Conservation (phyloP, 2,113 vertebrate genomes). For the Rhabdornis inornatus region DNA sequence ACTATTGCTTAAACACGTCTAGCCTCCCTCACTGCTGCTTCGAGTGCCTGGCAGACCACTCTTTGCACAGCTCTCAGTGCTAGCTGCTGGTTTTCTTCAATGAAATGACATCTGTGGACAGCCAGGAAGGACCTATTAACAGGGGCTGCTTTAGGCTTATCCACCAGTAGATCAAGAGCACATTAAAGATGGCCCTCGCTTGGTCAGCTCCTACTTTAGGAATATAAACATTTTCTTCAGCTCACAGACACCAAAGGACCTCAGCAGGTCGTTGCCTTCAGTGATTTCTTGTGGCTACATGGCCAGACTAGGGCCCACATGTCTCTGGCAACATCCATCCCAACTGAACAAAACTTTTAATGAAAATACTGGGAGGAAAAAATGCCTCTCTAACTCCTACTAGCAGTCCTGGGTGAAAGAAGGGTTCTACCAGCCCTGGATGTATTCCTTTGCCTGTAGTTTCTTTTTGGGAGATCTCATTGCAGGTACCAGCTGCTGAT, state of each 20-base stretch:
- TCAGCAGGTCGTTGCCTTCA: background rate
- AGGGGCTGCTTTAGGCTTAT: background rate
- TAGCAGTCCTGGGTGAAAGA: background rate
- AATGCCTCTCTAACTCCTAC: background rate
- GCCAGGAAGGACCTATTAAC: background rate
- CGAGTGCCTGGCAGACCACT: background rate
- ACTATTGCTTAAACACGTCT: slow-evolving; percentile 40
- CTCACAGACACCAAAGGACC: background rate
- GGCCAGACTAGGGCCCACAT: background rate
- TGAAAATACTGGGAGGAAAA: background rate
- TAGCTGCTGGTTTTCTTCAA: slow-evolving; percentile 12
- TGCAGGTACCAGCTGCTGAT: background rate
- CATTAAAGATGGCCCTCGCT: background rate
- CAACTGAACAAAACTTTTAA: background rate
- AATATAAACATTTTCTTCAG: background rate
- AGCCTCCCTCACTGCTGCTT: background rate
- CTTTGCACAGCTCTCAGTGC: background rate
- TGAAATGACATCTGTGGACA: background rate
- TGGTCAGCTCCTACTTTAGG: background rate
- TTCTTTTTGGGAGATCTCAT: background rate
- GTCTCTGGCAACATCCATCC: background rate
- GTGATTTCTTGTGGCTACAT: background rate
- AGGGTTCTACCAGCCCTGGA: background rate
- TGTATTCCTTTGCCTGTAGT: background rate
- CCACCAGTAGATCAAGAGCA: background rate